Evolutionary conservation across 35 echinoderm and acorn worm species (phyloP).

Genomic region (Eucidaris tribuloides): DNA sequence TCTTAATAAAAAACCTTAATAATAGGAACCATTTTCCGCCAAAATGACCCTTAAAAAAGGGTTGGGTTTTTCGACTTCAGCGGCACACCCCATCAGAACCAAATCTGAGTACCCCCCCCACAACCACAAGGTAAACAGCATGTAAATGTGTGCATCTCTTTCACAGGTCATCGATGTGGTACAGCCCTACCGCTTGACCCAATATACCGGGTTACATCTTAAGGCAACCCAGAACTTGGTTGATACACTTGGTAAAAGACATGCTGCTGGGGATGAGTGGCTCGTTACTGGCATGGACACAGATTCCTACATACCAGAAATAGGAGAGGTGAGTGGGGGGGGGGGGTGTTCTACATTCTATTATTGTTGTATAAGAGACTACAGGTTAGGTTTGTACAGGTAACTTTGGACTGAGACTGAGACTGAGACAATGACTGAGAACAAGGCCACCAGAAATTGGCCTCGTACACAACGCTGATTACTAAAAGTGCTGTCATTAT

Average conservation of each 20-base stretch:
- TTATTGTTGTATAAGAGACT: too few relatives aligned
- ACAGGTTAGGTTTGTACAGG: not conserved
- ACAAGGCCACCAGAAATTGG: too few relatives aligned
- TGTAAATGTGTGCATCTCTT: not conserved
- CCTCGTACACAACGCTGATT: too few relatives aligned
- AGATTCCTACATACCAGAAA: constrained; percentile 84
- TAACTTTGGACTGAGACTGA: not conserved
- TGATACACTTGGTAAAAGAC: constrained; percentile 58
- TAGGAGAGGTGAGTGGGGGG: constrained; percentile 71
- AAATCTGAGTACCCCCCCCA: too few relatives aligned
- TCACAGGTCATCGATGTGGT: constrained; percentile 54
- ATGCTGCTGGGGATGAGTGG: constrained; percentile 80
- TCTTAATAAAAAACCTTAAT: too few relatives aligned
- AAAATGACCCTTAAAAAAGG: too few relatives aligned
- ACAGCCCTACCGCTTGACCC: constrained; percentile 60
- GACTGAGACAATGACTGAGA: too few relatives aligned
- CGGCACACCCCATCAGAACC: too few relatives aligned
- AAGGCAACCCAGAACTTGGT: constrained; percentile 55
- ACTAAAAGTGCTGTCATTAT: too few relatives aligned
- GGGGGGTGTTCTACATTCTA: not conserved
- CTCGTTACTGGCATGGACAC: constrained; percentile 75
- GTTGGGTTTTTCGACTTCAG: too few relatives aligned
- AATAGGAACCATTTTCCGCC: too few relatives aligned
- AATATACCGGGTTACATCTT: constrained; percentile 61
- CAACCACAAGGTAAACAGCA: too few relatives aligned